Base-by-base conservation (phyloP, 2,113 vertebrate species). In the Colius striatus region DNA sequence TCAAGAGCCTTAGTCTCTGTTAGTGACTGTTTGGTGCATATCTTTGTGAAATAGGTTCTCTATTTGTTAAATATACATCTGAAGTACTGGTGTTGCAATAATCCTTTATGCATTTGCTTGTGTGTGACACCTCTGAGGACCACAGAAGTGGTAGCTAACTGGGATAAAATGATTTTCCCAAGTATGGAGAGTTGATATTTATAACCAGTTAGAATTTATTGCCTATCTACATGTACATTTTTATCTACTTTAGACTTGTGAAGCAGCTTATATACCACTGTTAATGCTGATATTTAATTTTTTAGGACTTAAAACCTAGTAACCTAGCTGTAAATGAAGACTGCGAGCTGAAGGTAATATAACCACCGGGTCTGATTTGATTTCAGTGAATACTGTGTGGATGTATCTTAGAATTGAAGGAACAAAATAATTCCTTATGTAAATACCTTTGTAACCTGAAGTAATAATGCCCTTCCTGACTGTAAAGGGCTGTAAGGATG, bases 261-360 rank as follows among this genome's bases (percentile, higher is more conserved):
- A 38, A 92, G 38, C 27, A 63, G 15, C 10, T 10, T 13, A 17
- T 22, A 18, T 18, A 63, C 13, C 3, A 5, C 27, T 48, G 16
- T 61, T 97, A 94, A 97, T 55, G 53, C 47, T 84, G 50, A 27
- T 94, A 15, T 71, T 92, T 91, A 13, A 58, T 63, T 94, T 91
- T 94, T 60, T 97, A 99, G 99, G 99, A 99, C 97, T 98, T 99
- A 91, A 99, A 99, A 83, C 99, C 99, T 61, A 99, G 99, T 97
- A 99, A 99, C 95, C 97, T 99, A 91, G 99, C 99, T 96, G 99
- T 99, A 87, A 99, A 99, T 94, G 99, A 99, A 98, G 99, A 99
- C 97, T 99, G 99, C 95, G 99, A 99, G 95, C 98, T 99, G 41
- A 99, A 99, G 99, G 99, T 99, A 95, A 98, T 38, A 55, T 65